Conservation (phyloP, 2,888 invertebrate species). For the Aproaerema taeniolella region DNA sequence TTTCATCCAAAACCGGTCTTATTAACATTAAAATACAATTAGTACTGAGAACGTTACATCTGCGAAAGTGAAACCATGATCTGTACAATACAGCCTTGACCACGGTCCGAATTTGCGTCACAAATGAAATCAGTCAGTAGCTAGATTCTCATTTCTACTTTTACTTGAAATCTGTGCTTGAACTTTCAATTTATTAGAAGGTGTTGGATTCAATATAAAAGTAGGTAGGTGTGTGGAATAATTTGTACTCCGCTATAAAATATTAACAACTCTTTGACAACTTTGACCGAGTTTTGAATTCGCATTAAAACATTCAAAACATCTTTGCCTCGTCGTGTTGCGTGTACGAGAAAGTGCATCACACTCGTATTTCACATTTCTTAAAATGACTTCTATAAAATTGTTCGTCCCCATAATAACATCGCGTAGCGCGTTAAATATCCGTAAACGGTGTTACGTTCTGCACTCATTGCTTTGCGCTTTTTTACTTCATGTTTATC, state of each 20-base stretch:
- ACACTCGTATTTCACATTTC: too few species aligned
- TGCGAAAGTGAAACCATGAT: constrained; percentile 45
- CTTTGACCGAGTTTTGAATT: too few species aligned
- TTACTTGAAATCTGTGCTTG: constrained; percentile 49
- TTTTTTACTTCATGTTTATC: constrained; percentile 8
- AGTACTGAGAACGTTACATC: background rate
- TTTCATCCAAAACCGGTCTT: too few species aligned
- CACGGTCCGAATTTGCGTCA: constrained; percentile 39
- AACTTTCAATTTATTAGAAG: constrained; percentile 60
- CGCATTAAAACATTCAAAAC: too few species aligned
- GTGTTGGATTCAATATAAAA: too few species aligned
- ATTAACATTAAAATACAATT: background rate
- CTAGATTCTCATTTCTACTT: constrained; percentile 54
- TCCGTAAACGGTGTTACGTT: constrained; percentile 25
- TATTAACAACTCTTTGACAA: too few species aligned
- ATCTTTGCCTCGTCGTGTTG: too few species aligned
- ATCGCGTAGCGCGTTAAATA: constrained; percentile 7
- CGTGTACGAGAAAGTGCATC: too few species aligned
- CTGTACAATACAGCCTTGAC: constrained; percentile 43
- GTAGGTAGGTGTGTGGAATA: too few species aligned
- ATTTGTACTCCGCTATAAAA: too few species aligned
- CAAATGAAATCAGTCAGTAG: constrained; percentile 39
- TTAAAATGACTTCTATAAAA: too few species aligned
- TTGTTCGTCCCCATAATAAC: too few species aligned
- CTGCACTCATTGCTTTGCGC: constrained; percentile 32